These are phyloP conservation scores for Craterocephalus amniculus DNA, from an alignment of 2,797 vertebrate species.

Conservation along the genomic window DNA sequence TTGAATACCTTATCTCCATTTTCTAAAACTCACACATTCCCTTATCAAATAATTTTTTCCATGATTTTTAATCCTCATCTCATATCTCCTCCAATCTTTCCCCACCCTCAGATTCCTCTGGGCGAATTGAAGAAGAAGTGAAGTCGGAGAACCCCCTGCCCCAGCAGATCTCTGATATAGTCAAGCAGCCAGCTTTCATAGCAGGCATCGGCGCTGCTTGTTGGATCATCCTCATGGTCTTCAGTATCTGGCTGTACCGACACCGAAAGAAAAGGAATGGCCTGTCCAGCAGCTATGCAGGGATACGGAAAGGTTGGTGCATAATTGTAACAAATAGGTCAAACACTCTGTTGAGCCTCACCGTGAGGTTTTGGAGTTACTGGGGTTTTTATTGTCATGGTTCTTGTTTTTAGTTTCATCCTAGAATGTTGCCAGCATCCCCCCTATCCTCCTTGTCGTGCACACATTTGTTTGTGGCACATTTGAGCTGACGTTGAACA, in stretches of 20 bases:
- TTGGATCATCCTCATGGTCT: conserved; percentile 99
- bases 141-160: conserved; percentile 84
- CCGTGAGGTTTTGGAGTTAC: background rate
- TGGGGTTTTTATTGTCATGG: too few relatives aligned
- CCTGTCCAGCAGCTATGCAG: conserved; percentile 93
- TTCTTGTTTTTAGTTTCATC: conserved; percentile 10
- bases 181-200: conserved; percentile 97
- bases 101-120: conserved; percentile 72
- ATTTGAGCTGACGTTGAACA: conserved; percentile 34
- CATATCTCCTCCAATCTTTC: background rate
- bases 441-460: conserved; percentile 22
- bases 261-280: conserved; percentile 96
- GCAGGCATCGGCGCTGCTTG: conserved; percentile 98
- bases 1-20: background rate
- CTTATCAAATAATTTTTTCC: conserved; percentile 6
- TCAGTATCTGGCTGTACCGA: conserved; percentile 97
- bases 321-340: background rate
- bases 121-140: conserved; percentile 71
- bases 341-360: background rate
- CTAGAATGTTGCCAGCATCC: conserved; percentile 15
- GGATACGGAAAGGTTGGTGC: conserved; percentile 94
- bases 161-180: conserved; percentile 98
- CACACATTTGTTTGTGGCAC: conserved; percentile 39
- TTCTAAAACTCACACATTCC: background rate
- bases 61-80: conserved; percentile 13